Base-by-base conservation (phyloP, 1,140 invertebrate genomes). In the Eciton burchellii region DNA sequence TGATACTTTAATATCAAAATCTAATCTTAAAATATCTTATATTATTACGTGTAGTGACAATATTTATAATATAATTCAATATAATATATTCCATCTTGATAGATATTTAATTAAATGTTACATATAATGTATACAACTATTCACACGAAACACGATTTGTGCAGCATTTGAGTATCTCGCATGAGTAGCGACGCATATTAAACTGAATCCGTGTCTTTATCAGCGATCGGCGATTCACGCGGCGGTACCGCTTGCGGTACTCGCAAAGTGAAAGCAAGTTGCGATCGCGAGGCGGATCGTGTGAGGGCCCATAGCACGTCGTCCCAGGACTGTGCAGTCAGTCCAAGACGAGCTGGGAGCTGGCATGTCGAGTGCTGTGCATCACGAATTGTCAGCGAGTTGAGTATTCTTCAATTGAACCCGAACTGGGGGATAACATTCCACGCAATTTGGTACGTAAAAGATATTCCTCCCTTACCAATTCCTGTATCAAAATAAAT, bases 251-350 rank as follows among this genome's bases (percentile, higher is more conserved):
- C 52, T 56, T 56, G 49, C 63, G 47, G 60, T 77, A 66, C 62
- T 74, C 85, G 89, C 90, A 73, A 92, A 93, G 92, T 93, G 92
- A 93, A 93, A 93, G 92, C 92, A 76, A 76, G 45, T n/a, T 9
- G 9, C 43, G 59, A 63, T 74, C 90, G 88, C 89, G 68, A 83
- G 87, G 88, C 70, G 79, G 81, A 76, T 66, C 82, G 81, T 90
- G 91, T 90, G 89, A 90, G 89, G 90, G 91, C 74, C 63, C 49
- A 12, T 49, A 19, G 54, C 47, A 49, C 16, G 89, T 35, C 35
- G 88, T 90, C 90, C 89, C 86, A 87, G 85, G 71, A 6, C 56
- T 90, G 85, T 90, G 88, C 92, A 94, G 92, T 94, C 91, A 94
- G 92, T 93, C 88, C 82, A 89, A 93, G 89, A 89, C 92, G 84